Evolutionary conservation across 2,888 invertebrate species (phyloP), one percentile per base, ranked within the genome.

Genomic region (Macrophya alboannulata): DNA sequence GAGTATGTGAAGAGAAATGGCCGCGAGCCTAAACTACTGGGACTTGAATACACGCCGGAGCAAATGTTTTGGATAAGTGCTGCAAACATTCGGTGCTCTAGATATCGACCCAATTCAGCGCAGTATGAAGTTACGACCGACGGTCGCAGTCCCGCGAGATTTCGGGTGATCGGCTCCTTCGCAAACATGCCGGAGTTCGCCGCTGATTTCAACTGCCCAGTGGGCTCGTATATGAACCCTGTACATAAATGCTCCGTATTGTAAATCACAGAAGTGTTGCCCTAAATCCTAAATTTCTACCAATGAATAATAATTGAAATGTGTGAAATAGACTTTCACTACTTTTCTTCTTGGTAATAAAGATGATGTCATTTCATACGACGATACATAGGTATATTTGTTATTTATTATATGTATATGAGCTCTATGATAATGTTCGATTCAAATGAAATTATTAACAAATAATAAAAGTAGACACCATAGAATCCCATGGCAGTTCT

Each of bases 61-160:
- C 55, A 55, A n/a, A 6, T 55, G 55, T 55, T 55, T n/a, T 55
- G 55, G 55, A 55, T 55, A n/a, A 55, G 55, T n/a, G n/a, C 55
- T 55, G 55, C n/a, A 55, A n/a, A n/a, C n/a, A 0, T 55, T 55
- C n/a, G 55, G 55, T 55, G 55, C 55, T n/a, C 55, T 1, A 55
- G n/a, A 81, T 94, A 94, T 89, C 89, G 91, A 40, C 96, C 96
- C 89, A 95, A 98, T 93, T 95, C 97, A 55, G 95, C 98, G 87
- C 97, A 97, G 92, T 94, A 97, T 90, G 95, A 97, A 88, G 97
- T 98, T 91, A 96, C 97, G 55, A 98, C 97, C 0, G 98, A 97
- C 21, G 96, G 95, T 89, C 97, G 97, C 92, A 96, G 97, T 59
- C 97, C 97, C 0, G 96, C 96, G 71, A 94, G 94, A 88, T 96